These are phyloP conservation scores for Calcarius lapponicus DNA, from an alignment of 2,797 vertebrate genomes.

Conservation along the genomic window DNA sequence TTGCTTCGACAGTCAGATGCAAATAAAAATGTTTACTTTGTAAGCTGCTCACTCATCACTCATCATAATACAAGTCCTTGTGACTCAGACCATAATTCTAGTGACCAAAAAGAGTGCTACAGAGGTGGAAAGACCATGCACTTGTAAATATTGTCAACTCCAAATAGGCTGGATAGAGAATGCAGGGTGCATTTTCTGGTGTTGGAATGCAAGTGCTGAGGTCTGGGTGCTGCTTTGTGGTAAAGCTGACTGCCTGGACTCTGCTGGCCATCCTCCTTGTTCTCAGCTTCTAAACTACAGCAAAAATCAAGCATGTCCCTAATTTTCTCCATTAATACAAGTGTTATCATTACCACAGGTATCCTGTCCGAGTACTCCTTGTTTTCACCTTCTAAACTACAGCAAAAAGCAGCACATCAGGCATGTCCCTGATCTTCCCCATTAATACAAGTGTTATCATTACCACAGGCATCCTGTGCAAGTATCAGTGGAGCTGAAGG, in stretches of 20 bases:
- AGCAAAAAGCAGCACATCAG: neutral
- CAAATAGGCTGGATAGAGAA: neutral
- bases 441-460: neutral
- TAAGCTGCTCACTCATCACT: neutral
- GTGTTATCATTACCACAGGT: neutral
- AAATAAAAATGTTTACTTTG: constrained; percentile 24
- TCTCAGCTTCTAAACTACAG: neutral
- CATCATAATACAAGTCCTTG: neutral
- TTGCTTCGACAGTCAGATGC: neutral
- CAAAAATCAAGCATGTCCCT: neutral
- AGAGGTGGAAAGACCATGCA: neutral
- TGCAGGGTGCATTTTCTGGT: neutral
- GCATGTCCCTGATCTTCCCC: neutral
- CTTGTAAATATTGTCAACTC: neutral
- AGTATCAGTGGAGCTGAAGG: neutral
- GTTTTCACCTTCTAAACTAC: neutral
- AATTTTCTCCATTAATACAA: neutral
- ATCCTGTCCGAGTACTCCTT: neutral
- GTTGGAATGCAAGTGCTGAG: neutral
- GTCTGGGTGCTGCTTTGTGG: neutral
- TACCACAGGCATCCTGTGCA: neutral
- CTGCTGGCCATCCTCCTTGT: neutral
- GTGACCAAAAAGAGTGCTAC: neutral
- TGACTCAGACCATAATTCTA: neutral
- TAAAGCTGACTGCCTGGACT: neutral